Base-by-base conservation (phyloP, 2,113 vertebrate genomes). In the Tringa solitaria region DNA sequence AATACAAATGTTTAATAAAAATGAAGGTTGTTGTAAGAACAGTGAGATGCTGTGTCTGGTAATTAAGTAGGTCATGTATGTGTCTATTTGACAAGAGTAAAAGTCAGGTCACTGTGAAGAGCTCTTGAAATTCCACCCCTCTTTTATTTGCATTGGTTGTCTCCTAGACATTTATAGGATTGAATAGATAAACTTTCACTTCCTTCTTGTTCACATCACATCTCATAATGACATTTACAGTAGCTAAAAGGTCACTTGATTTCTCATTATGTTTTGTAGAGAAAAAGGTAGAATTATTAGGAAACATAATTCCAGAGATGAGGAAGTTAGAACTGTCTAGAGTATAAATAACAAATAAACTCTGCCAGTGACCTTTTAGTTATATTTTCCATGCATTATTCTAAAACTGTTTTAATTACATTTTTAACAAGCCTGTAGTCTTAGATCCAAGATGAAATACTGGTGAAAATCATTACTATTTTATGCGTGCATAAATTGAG, bases 141-240 rank as follows among this genome's bases (percentile, higher is more conserved):
- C 23, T 88, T 65, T 63, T 84, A 84, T 96, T 95, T 95, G 39
- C 35, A 19, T 59, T 78, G 37, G 26, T 81, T 8, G 3, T n/a
- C 46, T 76, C n/a, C 59, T 84, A 80, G 76, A 78, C 19, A 60
- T 90, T 90, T 92, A 51, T 69, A 83, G 59, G 51, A 92, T 39
- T 84, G 61, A 86, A 86, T 86, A 43, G 1, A 88, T 90, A 93
- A 90, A 80, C 59, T 72, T 94, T 88, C 18, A 56, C 28, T 90
- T 95, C 57, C 19, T 80, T 93, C 72, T 90, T 92, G n/a, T 81
- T 94, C 92, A 77, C 50, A 77, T 85, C 59, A 81, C 51, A 67
- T 59, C 68, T 93, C 60, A 78, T 92, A 96, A 94, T 96, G 90
- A 77, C 75, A 95, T 96, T 96, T 97, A 64, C 85, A 81, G 35